Percentiles rank a stretch among this genome's conserved stretches.
Evolutionary conservation across 2,888 invertebrate genomes (phyloP).

Genomic region (Spialia ferax): DNA sequence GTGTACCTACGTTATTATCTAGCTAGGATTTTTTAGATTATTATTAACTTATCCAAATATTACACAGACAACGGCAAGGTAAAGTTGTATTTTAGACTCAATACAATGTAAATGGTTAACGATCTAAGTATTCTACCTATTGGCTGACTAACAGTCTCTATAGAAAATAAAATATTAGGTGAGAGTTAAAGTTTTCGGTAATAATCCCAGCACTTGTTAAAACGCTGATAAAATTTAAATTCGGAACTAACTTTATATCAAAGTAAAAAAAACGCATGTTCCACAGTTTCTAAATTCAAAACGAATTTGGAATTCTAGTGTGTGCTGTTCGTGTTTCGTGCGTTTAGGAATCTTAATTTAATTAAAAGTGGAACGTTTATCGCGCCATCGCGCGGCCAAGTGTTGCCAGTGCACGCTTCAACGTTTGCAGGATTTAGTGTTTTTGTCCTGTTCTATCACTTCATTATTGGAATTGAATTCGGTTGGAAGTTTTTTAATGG

Average conservation of each 20-base stretch:
- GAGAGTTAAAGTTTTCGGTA: too few species aligned
- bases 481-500: constrained; percentile 41
- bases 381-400: constrained; percentile 70
- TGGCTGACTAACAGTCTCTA: too few species aligned
- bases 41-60: too few species aligned
- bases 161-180: too few species aligned
- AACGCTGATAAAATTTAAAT: too few species aligned
- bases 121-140: too few species aligned
- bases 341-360: constrained; percentile 80
- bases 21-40: too few species aligned
- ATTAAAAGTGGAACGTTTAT: constrained; percentile 79
- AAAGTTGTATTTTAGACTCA: too few species aligned
- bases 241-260: not conserved
- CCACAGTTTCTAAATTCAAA: constrained; percentile 1
- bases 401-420: constrained; percentile 68
- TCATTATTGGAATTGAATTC: constrained; percentile 78
- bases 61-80: too few species aligned
- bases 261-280: not conserved
- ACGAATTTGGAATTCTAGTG: constrained; percentile 8
- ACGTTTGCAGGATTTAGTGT: constrained; percentile 57
- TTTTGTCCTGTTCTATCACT: constrained; percentile 73
- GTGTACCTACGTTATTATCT: too few species aligned
- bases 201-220: too few species aligned
- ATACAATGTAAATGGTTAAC: too few species aligned
- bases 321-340: constrained; percentile 44